These are phyloP conservation scores for Rutpela maculata DNA, from an alignment of 2,888 invertebrate genomes.

Conservation along the genomic window DNA sequence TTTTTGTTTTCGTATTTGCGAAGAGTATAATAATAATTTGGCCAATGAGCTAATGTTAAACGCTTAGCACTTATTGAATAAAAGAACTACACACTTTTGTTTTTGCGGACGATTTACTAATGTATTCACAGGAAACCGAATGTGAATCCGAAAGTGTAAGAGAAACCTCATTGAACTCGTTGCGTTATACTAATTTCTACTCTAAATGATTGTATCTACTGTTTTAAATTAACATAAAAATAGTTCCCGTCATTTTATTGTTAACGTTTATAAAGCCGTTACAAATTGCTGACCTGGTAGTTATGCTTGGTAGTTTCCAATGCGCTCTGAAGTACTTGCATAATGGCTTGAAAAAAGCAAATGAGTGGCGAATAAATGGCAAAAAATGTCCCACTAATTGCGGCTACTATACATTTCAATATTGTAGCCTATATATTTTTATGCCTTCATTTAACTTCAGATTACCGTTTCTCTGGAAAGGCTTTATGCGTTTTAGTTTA, in stretches of 20 bases:
- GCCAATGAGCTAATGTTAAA: too few relatives aligned
- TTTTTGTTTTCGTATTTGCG: too few relatives aligned
- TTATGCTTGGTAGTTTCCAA: neutral
- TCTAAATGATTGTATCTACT: slow-evolving; percentile 2
- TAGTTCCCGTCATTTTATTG: slow-evolving; percentile 15
- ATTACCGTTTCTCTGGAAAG: neutral
- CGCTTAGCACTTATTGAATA: too few relatives aligned
- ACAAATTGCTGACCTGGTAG: slow-evolving; percentile 16
- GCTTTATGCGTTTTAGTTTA: neutral
- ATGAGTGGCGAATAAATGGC: neutral
- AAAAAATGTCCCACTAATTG: neutral
- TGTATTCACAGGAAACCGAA: neutral
- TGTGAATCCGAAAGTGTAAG: too few relatives aligned
- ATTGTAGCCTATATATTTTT: neutral
- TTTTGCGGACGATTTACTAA: too few relatives aligned
- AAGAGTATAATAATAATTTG: too few relatives aligned
- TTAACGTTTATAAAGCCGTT: slow-evolving; percentile 9
- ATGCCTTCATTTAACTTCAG: neutral
- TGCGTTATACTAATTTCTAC: slow-evolving; percentile 5
- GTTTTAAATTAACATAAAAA: slow-evolving; percentile 17
- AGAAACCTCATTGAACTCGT: neutral
- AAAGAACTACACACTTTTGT: too few relatives aligned
- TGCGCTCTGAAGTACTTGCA: neutral
- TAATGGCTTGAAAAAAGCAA: neutral
- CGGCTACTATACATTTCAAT: neutral